Evolutionary conservation across 2,113 vertebrate genomes (phyloP), one percentile per base, ranked within the genome.

Genomic region (Anser brachyrhynchus): DNA sequence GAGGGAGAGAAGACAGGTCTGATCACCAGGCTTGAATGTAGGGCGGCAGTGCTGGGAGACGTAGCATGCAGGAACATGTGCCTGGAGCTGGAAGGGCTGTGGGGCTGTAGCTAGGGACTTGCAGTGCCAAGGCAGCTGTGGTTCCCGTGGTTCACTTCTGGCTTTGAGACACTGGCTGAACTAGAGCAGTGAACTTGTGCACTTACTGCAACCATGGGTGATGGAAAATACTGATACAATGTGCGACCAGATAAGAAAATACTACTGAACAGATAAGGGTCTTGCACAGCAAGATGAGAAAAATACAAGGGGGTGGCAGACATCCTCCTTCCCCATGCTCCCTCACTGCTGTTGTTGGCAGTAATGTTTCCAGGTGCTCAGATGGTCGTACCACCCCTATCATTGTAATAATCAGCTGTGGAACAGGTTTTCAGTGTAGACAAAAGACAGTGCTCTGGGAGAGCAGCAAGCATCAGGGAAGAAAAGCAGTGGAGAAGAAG

Each of bases 181-280:
- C 8, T 11, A 58, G 3, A 72, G 6, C 9, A 28, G n/a, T 13
- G 66, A 77, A 46, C 23, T 62, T 0, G 3, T 31, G 46, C 0
- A 0, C 31, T 87, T 69, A 25, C 25, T 91, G 22, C 57, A 75
- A 0, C 29, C 13, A 5, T 29, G 13, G 49, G 51, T 61, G 62
- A 17, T 75, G 43, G 17, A 35, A 82, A 59, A 37, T 35, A 57
- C 7, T 28, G 15, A 29, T 39, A 67, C 7, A 80, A 4, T 6
- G 26, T 46, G n/a, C 17, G 80, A 67, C 39, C 8, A 18, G 78
- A 9, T n/a, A 39, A 74, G 12, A 31, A 77, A 43, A 3, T 44
- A 37, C 51, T 67, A 25, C 33, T 13, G 31, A 28, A 11, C 41
- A 35, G 72, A 10, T 2, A 41, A 43, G 20, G 23, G 26, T 19